Evolutionary conservation across 2,113 vertebrate genomes (phyloP), one percentile per base, ranked within the genome.

Genomic region (Gavia stellata): DNA sequence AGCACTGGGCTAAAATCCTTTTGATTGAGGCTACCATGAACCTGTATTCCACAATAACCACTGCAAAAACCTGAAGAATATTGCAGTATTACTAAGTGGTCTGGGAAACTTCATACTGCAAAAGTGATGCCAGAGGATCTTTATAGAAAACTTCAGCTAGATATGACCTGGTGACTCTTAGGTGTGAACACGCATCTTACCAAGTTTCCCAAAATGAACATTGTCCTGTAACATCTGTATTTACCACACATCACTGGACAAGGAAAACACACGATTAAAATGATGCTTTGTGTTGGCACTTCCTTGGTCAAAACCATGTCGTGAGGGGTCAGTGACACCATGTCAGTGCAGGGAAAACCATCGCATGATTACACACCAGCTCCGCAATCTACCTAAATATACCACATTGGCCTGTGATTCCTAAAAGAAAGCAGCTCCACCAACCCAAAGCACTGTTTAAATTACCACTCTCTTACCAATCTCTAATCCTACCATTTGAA

Each of bases 401-500:
- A 66, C n/a, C 26, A 33, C n/a, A 14, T 2, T 52, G 79, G 28
- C 38, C 79, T 52, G 16, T 24, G 28, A 74, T 56, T 88, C 38
- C 59, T 67, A 70, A 72, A 82, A 91, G 78, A 71, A 91, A 81
- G 85, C 53, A 58, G 59, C 24, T 72, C 42, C 33, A 62, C 40
- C 78, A 70, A 86, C 23, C 67, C 79, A 68, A 82, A 53, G 58
- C 71, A 59, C 78, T 55, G 61, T 53, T 82, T 77, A 87, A 94
- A 88, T 92, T 81, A 50, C 74, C 71, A 21, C 63, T 90, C 58
- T 87, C 81, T 63, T 81, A 83, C 81, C 87, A 80, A 86, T 70
- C 71, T 73, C 74, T 96, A 96, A 96, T 88, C 82, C 90, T 74
- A 92, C 79, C 89, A 80, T 94, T 92, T 90, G 67, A 96, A 95